phyloP scores from a whole-genome alignment of 2,113 vertebrate genomes.

The Rhea americana region DNA sequence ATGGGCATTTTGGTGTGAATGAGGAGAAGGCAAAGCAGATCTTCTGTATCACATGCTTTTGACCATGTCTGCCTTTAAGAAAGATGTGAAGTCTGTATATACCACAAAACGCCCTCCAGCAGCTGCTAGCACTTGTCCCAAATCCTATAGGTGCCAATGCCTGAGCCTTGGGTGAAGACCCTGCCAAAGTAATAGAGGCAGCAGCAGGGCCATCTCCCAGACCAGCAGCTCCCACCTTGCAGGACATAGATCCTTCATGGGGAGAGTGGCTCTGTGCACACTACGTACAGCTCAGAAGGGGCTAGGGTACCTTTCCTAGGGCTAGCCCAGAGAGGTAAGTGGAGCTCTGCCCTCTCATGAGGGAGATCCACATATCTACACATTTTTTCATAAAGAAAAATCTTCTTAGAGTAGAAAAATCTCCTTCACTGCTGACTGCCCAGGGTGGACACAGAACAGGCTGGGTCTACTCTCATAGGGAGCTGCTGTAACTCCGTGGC shows the following conservation, averaged over 20 bases:
- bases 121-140: background rate
- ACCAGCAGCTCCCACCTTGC: background rate
- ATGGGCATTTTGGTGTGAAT: background rate
- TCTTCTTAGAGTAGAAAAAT: background rate
- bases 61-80: background rate
- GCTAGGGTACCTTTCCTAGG: no score
- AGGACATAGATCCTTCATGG: background rate
- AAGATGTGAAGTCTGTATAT: background rate
- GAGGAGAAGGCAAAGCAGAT: background rate
- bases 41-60: accelerated
- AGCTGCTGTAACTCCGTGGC: background rate
- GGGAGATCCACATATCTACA: background rate
- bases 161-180: background rate
- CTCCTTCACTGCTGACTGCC: background rate
- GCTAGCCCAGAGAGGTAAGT: no score
- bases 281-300: no score
- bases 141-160: background rate
- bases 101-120: background rate
- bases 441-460: background rate
- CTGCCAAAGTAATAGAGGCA: accelerated
- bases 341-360: background rate
- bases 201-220: background rate
- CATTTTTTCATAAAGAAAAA: background rate
- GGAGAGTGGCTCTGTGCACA: no score
- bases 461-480: background rate